These are phyloP conservation scores for Oplegnathus fasciatus DNA, from an alignment of 2,113 vertebrate genomes.

Conservation along the genomic window DNA sequence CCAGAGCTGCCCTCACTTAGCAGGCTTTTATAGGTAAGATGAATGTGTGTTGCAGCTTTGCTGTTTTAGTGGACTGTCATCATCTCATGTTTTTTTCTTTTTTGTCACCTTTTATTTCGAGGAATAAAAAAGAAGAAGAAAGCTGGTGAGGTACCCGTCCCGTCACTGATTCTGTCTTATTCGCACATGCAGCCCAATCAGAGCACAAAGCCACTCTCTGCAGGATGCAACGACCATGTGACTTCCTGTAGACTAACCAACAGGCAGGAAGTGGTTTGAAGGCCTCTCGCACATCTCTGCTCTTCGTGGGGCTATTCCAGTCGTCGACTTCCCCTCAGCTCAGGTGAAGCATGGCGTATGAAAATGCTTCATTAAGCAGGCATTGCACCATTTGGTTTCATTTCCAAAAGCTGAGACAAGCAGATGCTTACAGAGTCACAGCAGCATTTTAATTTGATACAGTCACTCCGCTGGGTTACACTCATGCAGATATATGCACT, in stretches of 20 bases:
- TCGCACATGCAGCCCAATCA: conserved; percentile 43
- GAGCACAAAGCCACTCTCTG: conserved; percentile 57
- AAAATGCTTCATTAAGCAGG: conserved; percentile 13
- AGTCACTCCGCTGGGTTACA: neutral
- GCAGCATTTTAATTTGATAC: neutral
- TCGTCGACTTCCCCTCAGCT: conserved; percentile 36
- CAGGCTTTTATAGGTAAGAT: no score
- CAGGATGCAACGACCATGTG: conserved; percentile 80
- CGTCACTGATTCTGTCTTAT: conserved; percentile 25
- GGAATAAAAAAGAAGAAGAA: conserved; percentile 18
- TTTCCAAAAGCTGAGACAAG: conserved; percentile 1
- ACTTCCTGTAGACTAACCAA: conserved; percentile 81
- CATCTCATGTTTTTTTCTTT: neutral
- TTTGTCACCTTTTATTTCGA: conserved; percentile 16
- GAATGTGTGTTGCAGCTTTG: neutral
- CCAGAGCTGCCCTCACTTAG: neutral
- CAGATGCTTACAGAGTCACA: neutral
- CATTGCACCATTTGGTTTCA: neutral
- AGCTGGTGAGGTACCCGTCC: neutral
- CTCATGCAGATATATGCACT: neutral
- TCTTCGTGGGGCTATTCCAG: conserved; percentile 44
- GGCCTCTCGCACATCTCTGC: conserved; percentile 66
- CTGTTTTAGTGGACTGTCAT: neutral
- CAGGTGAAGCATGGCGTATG: conserved; percentile 42
- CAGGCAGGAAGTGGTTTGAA: conserved; percentile 82